Percentiles rank a stretch among this genome's conserved stretches.
phyloP scores from a whole-genome alignment of 92 coral and sea anemone species.

The Plumapathes pennacea region DNA sequence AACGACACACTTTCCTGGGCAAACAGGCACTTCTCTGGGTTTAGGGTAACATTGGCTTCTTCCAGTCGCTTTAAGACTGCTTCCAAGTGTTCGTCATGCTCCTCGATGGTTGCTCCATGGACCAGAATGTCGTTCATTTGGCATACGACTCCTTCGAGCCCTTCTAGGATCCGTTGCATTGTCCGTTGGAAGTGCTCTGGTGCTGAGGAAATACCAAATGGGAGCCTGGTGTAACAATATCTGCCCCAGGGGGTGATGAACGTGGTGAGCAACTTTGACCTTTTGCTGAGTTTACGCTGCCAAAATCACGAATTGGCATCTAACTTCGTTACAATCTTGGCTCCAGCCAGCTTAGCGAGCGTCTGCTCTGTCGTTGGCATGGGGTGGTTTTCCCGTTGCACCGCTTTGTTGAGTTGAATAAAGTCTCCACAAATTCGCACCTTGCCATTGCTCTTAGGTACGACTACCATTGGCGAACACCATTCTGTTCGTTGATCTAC shows the following conservation, averaged over 20 bases:
- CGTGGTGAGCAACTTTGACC: conserved; percentile 41
- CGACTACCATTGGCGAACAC: too few relatives aligned
- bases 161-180: conserved; percentile 45
- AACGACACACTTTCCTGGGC: conserved; percentile 44
- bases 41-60: conserved; percentile 34
- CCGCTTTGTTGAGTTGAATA: conserved; percentile 50
- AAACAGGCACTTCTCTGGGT: conserved; percentile 42
- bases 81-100: conserved; percentile 46
- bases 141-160: conserved; percentile 45
- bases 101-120: conserved; percentile 10
- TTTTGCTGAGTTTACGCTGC: conserved; percentile 43
- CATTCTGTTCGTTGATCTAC: too few relatives aligned
- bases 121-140: conserved; percentile 64
- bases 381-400: conserved; percentile 45
- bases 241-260: conserved; percentile 66
- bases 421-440: conserved; percentile 57
- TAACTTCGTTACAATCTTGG: conserved; percentile 42
- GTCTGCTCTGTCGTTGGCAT: conserved; percentile 60
- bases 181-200: conserved; percentile 60
- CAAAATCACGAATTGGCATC: conserved; percentile 66
- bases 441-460: conserved; percentile 8
- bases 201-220: conserved; percentile 60
- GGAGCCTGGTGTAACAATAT: conserved; percentile 42
- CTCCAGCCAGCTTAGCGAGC: conserved; percentile 56
- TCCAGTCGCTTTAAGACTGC: conserved; percentile 31